phyloP scores from a whole-genome alignment of 2,888 invertebrate genomes.

The Blastobasis adustella region DNA sequence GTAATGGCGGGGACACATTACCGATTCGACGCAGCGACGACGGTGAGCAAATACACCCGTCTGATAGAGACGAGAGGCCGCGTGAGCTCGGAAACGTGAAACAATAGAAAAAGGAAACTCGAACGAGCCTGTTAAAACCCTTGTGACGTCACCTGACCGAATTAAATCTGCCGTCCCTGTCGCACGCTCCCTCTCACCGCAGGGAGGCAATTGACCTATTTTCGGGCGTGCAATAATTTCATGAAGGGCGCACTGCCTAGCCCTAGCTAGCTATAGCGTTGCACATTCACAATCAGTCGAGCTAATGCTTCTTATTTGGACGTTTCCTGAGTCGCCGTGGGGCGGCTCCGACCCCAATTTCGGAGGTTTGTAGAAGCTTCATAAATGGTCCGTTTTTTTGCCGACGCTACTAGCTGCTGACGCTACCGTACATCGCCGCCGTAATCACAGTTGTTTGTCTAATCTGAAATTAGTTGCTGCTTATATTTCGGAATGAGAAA shows the following conservation, averaged over 20 bases:
- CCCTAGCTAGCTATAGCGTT: not conserved
- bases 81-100: slow-evolving; percentile 35
- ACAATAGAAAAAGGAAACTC: slow-evolving; percentile 59
- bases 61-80: slow-evolving; percentile 27
- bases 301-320: no score
- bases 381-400: slow-evolving; percentile 7
- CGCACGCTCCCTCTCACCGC: slow-evolving; percentile 47
- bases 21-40: slow-evolving; percentile 27
- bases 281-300: not conserved
- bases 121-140: slow-evolving; percentile 53
- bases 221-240: slow-evolving; percentile 68
- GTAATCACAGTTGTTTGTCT: slow-evolving; percentile 41
- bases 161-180: slow-evolving; percentile 42
- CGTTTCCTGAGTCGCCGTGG: no score
- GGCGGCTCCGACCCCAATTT: no score
- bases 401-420: slow-evolving; percentile 9
- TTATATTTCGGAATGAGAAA: slow-evolving; percentile 25
- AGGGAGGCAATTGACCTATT: slow-evolving; percentile 72
- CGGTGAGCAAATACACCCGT: slow-evolving; percentile 29
- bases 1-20: slow-evolving; percentile 31
- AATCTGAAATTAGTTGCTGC: slow-evolving; percentile 33
- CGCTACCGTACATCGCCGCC: not conserved
- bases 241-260: slow-evolving; percentile 45
- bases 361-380: no score
- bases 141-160: slow-evolving; percentile 69